These are phyloP conservation scores for Columbina picui DNA, from an alignment of 2,113 vertebrate species.

Conservation along the genomic window DNA sequence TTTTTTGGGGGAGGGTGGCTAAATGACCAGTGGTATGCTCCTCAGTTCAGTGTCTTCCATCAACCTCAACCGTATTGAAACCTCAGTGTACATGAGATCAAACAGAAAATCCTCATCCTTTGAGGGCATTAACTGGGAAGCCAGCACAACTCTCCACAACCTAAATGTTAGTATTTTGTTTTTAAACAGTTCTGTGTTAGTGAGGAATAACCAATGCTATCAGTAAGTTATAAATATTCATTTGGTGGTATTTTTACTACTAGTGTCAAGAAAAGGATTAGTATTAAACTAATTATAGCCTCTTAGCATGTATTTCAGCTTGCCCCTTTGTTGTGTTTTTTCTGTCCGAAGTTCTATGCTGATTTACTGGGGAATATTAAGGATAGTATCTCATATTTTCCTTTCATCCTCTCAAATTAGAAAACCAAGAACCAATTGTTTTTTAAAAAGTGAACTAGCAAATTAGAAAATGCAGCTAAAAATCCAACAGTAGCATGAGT, in stretches of 20 bases:
- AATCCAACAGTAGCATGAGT: not conserved
- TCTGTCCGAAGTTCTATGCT: not conserved
- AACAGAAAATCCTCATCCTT: not conserved
- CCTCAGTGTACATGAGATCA: fast-evolving
- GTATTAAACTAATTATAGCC: not conserved
- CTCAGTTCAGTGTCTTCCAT: not conserved
- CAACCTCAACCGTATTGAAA: not conserved
- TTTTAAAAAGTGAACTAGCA: not conserved
- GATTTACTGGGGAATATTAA: not conserved
- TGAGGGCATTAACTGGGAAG: not conserved
- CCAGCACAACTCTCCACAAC: not conserved
- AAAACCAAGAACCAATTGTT: not conserved
- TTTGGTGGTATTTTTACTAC: not conserved
- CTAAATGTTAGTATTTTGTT: not conserved
- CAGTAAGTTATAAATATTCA: not conserved
- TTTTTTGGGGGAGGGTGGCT: not conserved
- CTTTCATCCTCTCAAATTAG: not conserved
- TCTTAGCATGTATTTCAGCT: not conserved
- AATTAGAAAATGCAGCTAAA: not conserved
- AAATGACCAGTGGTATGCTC: not conserved
- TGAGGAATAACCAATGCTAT: not conserved
- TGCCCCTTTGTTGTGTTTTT: not conserved
- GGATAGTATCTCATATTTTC: not conserved
- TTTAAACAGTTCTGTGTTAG: not conserved
- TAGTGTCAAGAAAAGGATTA: not conserved